Conservation (phyloP, 2,888 invertebrate genomes). For the Dolomedes plantarius region DNA sequence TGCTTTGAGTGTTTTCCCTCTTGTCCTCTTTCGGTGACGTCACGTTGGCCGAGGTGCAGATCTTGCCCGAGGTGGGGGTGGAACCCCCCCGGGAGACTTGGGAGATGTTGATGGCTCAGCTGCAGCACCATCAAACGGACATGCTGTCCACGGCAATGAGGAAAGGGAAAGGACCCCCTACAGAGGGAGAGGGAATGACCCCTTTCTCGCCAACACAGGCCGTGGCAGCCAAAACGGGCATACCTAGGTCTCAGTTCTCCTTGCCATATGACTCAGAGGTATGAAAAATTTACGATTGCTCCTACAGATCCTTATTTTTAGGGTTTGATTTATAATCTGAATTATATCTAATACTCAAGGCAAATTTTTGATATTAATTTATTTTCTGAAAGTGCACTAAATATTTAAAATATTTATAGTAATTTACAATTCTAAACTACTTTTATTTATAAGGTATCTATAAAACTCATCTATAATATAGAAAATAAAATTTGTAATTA, state of each 20-base stretch:
- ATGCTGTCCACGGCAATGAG: constrained; percentile 24
- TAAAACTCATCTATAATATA: too few relatives aligned
- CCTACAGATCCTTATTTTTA: too few relatives aligned
- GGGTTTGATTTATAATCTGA: too few relatives aligned
- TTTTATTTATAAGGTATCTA: too few relatives aligned
- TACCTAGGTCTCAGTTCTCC: constrained; percentile 47
- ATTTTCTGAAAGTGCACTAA: too few relatives aligned
- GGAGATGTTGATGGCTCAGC: constrained; percentile 68
- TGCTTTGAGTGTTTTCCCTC: background rate
- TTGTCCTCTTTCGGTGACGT: background rate
- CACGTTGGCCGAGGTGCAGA: constrained; percentile 55
- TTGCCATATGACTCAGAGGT: constrained; percentile 65
- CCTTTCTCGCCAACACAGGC: constrained; percentile 62
- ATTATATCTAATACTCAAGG: too few relatives aligned
- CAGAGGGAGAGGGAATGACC: constrained; percentile 36
- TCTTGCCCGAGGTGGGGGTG: constrained; percentile 44
- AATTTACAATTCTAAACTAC: too few relatives aligned
- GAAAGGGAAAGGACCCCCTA: constrained; percentile 35
- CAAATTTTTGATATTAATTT: too few relatives aligned
- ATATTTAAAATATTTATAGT: too few relatives aligned
- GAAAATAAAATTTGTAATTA: too few relatives aligned
- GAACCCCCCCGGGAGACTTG: constrained; percentile 57
- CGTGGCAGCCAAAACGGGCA: constrained; percentile 54
- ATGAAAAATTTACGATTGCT: too few relatives aligned
- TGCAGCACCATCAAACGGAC: constrained; percentile 56